phyloP scores from a whole-genome alignment of 1,140 invertebrate genomes.

The Scaptomyza hsui region DNA sequence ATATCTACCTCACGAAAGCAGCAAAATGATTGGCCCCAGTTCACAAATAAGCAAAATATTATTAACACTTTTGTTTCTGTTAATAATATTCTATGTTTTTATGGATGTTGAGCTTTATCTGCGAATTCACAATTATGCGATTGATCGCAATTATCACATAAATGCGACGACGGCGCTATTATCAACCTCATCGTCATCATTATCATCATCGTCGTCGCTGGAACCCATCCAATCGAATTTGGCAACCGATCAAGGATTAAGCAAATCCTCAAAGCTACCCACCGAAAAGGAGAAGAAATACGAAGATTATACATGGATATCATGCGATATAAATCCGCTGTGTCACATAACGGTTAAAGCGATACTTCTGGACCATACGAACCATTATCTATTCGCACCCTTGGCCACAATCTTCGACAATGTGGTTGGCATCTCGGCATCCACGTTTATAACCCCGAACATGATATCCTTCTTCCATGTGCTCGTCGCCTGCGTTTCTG shows the following conservation, averaged over 20 bases:
- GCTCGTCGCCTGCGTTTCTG: slow-evolving; percentile 88
- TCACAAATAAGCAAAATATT: slow-evolving; percentile 86
- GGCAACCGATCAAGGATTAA: slow-evolving; percentile 25
- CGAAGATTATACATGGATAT: slow-evolving; percentile 86
- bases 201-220: slow-evolving; percentile 3
- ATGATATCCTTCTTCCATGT: slow-evolving; percentile 91
- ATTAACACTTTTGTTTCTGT: slow-evolving; percentile 84
- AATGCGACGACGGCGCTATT: slow-evolving; percentile 50
- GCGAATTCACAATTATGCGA: slow-evolving; percentile 86
- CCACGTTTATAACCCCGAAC: slow-evolving; percentile 89
- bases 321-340: slow-evolving; percentile 89
- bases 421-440: slow-evolving; percentile 87
- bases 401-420: slow-evolving; percentile 88
- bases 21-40: slow-evolving; percentile 86
- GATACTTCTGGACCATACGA: slow-evolving; percentile 90
- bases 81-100: slow-evolving; percentile 86
- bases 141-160: slow-evolving; percentile 81
- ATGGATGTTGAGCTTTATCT: slow-evolving; percentile 87
- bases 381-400: slow-evolving; percentile 91
- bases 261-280: slow-evolving; percentile 54
- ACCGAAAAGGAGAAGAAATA: slow-evolving; percentile 80
- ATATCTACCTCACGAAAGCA: slow-evolving; percentile 63
- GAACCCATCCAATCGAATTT: slow-evolving; percentile 30
- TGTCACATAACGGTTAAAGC: slow-evolving; percentile 91
- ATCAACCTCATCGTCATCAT: background rate